A percentile compares a stretch with the other conserved stretches of the same genome.
Conservation (phyloP, 2,888 invertebrate genomes). For the Uropetala carovei region DNA sequence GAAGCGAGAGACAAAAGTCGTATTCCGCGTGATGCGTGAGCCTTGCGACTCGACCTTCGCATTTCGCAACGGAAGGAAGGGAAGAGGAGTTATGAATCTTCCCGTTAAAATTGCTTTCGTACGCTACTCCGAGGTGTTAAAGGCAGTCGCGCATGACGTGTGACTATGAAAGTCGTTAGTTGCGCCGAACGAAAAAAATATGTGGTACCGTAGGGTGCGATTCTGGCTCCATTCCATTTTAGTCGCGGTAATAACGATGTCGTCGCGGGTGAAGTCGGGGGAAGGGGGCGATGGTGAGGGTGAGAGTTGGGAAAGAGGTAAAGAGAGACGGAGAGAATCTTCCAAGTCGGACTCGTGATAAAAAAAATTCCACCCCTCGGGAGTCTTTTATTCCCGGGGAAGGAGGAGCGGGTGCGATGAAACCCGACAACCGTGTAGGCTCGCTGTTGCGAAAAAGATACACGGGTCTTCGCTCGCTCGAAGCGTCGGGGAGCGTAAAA, state of each 20-base stretch:
- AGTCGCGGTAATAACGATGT: neutral
- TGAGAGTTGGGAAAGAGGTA: no score
- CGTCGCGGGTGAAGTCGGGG: neutral
- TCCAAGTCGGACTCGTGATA: no score
- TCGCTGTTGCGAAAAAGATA: no score
- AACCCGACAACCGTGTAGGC: no score
- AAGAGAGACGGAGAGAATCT: no score
- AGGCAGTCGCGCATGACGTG: neutral
- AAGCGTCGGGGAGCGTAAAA: no score
- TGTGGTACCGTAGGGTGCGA: neutral
- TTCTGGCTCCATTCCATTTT: neutral
- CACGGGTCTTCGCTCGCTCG: no score
- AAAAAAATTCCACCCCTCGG: no score
- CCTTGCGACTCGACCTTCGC: neutral
- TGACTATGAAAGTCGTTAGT: neutral
- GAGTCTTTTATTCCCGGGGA: no score
- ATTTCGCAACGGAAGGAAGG: neutral
- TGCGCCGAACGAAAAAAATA: neutral
- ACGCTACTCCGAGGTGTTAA: neutral
- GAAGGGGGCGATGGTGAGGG: no score
- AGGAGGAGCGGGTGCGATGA: no score
- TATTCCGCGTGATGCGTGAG: neutral
- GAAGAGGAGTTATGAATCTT: neutral
- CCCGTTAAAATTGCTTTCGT: neutral
- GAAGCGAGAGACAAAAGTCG: no score